Evolutionary conservation across 2,113 vertebrate species (phyloP).

Genomic region (Archocentrus centrarchus): DNA sequence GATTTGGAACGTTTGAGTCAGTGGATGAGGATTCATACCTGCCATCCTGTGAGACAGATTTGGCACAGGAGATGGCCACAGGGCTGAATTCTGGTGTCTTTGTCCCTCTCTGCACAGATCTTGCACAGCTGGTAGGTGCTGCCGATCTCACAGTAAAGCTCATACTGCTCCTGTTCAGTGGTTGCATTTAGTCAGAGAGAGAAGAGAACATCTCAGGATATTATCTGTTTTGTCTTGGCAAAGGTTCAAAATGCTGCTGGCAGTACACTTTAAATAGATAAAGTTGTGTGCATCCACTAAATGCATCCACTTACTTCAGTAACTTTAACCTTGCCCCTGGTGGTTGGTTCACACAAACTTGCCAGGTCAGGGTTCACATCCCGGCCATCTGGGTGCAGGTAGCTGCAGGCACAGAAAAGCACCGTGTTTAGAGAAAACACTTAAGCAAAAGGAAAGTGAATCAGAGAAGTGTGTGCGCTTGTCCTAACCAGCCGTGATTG

Average conservation of each 20-base stretch:
- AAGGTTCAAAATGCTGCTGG: background rate
- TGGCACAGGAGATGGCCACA: conserved; percentile 90
- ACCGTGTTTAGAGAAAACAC: conserved; percentile 1
- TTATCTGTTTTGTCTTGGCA: conserved; percentile 2
- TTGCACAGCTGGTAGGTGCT: conserved; percentile 91
- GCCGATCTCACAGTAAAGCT: conserved; percentile 88
- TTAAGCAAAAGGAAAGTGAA: background rate
- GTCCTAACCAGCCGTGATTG: conserved; percentile 84
- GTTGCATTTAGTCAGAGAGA: background rate
- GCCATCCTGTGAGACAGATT: conserved; percentile 84
- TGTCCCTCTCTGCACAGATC: conserved; percentile 87
- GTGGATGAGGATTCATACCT: conserved; percentile 71
- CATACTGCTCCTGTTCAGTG: conserved; percentile 85
- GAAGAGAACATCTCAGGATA: background rate
- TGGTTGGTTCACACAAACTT: conserved; percentile 60
- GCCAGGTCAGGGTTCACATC: conserved; percentile 84
- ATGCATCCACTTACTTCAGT: conserved; percentile 77
- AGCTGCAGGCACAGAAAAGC: conserved; percentile 75
- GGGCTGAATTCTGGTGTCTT: conserved; percentile 86
- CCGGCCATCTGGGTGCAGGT: conserved; percentile 86
- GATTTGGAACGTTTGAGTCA: background rate
- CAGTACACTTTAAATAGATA: conserved; percentile 4
- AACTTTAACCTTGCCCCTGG: conserved; percentile 77
- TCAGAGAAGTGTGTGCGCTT: background rate
- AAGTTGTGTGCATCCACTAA: background rate